Percentiles rank a stretch among this genome's conserved stretches.
These are phyloP conservation scores for Acanthacorydalis orientalis DNA, from an alignment of 2,888 invertebrate genomes.

Conservation along the genomic window DNA sequence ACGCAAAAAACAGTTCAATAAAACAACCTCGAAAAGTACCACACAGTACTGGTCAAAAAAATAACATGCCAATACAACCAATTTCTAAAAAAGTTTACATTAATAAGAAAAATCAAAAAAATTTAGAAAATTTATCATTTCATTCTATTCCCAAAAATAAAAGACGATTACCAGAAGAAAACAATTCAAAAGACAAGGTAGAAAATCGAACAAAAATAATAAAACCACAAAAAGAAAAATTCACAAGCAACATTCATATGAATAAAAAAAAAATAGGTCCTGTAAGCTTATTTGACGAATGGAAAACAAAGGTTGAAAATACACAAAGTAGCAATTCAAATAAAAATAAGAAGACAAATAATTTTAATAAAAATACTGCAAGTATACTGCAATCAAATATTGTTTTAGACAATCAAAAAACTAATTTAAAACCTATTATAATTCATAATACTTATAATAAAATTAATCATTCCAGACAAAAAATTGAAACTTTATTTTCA, in stretches of 20 bases:
- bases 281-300: neutral
- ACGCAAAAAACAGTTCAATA: too few relatives aligned
- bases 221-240: neutral
- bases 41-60: too few relatives aligned
- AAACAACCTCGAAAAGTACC: too few relatives aligned
- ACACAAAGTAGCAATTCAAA: neutral
- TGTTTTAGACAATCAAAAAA: neutral
- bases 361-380: conserved; percentile 38
- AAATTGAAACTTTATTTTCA: neutral
- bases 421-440: neutral
- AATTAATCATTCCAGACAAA: neutral
- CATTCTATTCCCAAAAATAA: neutral
- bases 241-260: neutral
- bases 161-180: neutral
- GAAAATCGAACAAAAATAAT: neutral
- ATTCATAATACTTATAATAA: neutral
- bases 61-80: neutral
- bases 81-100: neutral
- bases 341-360: conserved; percentile 8
- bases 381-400: conserved; percentile 23
- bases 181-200: neutral
- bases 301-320: neutral
- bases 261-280: neutral
- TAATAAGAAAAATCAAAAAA: neutral
- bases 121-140: too few relatives aligned